These are phyloP conservation scores for Linepithema humile DNA, from an alignment of 1,140 invertebrate genomes.

Conservation along the genomic window DNA sequence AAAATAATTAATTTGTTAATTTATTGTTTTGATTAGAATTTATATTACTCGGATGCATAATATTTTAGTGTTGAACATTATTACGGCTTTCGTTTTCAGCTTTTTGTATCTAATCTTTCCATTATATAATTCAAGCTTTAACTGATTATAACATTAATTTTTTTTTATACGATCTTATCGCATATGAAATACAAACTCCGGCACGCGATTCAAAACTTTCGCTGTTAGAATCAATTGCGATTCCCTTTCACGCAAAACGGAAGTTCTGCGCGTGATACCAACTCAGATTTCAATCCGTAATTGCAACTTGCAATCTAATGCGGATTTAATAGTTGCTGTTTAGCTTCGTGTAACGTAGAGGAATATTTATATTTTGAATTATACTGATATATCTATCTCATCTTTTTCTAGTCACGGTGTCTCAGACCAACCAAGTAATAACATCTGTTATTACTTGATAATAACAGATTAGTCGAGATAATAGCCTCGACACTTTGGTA, in stretches of 20 bases:
- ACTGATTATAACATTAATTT: constrained; percentile 2
- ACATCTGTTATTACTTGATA: too few species aligned
- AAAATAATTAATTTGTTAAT: background rate
- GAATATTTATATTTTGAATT: background rate
- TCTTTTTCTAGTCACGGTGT: background rate
- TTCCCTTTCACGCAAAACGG: constrained; percentile 13
- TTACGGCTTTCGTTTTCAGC: background rate
- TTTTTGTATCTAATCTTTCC: background rate
- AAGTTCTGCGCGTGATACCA: background rate
- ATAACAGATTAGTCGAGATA: too few species aligned
- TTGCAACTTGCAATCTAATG: background rate
- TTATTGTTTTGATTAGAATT: background rate
- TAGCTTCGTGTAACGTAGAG: background rate
- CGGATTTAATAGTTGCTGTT: background rate
- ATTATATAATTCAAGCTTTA: background rate
- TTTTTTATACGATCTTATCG: constrained; percentile 19
- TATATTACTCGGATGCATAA: background rate
- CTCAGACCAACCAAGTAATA: too few species aligned
- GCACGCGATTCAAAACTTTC: constrained; percentile 29
- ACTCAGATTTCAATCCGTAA: background rate
- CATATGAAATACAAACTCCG: background rate
- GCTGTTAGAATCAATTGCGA: background rate
- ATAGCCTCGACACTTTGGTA: too few species aligned
- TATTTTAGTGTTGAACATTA: background rate
- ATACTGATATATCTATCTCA: too few species aligned